Base-by-base conservation (phyloP, 2,888 invertebrate species). In the Hesperia comma region DNA sequence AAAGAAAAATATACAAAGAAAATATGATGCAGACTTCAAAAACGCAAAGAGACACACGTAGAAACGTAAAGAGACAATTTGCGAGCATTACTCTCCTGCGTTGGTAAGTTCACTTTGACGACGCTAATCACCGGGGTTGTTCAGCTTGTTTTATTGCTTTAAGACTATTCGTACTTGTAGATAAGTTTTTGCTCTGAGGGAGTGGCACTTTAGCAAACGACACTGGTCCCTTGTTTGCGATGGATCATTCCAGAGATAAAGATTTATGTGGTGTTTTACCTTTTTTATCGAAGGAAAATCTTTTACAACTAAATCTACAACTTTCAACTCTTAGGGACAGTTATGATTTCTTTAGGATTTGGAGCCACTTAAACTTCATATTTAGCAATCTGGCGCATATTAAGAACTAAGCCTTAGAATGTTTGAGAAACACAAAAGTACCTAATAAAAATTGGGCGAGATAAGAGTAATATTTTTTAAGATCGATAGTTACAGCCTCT, bases 141-240 rank as follows among this genome's bases (percentile, higher is more conserved):
- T 46, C 43, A 46, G 43, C 43, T 15, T 46, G 43, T 17, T 17
- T 46, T 46, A 46, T 15, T 46, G 43, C 43, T 17, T 46, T 17
- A 46, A 17, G 43, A 46, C 43, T 46, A 17, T 46, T 46, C 43
- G 43, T 46, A 46, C 17, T 46, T 46, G 43, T 7, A 46, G 43
- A 8, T 37, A 37, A 37, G 37, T 37, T 37, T 46, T 49, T 19
- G 8, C 7, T 53, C 53, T 19, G 19, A 49, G 49, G 49, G 19
- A 49, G 10, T 49, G 12, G 49, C 19, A 49, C 17, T 49, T 49
- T 19, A 19, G 19, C 19, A 17, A 49, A 49, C n/a, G 49, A 49
- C 19, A 49, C 15, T 10, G 3, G 49, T 19, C 19, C 49, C 19
- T 17, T 17, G 46, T 49, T 49, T 49, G 17, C 8, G 17, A 10